Base-by-base conservation (phyloP, 2,888 invertebrate genomes). In the Leptopilina drosophilae region DNA sequence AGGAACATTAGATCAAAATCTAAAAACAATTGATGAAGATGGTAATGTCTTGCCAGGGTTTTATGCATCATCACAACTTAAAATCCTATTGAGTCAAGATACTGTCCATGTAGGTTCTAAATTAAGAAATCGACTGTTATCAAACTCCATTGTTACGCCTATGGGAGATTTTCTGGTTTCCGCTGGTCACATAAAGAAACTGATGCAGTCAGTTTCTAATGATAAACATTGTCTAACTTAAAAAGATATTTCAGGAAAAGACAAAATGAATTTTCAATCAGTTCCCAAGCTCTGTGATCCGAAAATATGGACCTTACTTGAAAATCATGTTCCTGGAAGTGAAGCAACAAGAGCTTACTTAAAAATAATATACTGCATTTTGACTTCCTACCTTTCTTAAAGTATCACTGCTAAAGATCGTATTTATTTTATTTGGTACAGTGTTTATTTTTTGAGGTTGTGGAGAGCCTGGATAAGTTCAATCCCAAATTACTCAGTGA, bases 91-190 rank as follows among this genome's bases (percentile, higher is more conserved):
- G 65, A 64, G 84, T 78, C 82, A 87, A 82, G 86, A 87, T 79
- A 82, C 82, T 33, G 80, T 86, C 15, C 86, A 86, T 69, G 84
- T 85, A 33, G 83, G 82, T n/a, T 81, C 84, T 9, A 86, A 87
- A 81, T 42, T 87, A 14, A 84, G 83, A 80, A 83, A 79, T 53
- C 78, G 84, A 26, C 73, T 86, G 20, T 77, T 82, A 46, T 84
- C 83, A 64, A 77, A 79, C n/a, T 84, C 82, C 8, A 82, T 82
- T 62, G 46, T 81, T 62, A 76, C 84, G 77, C 78, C 75, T 59
- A 65, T 83, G 77, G 84, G 84, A 26, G 73, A 80, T 42, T 80
- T 78, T 42, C 20, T 81, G 33, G 78, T 81, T 20, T 79, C 81
- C 20, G 67, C 77, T 26, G 62, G 53, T 53, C 85, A 87, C 78